Evolutionary conservation across 2,888 invertebrate genomes (phyloP), one percentile per base, ranked within the genome.

Genomic region (Tinea pellionella): DNA sequence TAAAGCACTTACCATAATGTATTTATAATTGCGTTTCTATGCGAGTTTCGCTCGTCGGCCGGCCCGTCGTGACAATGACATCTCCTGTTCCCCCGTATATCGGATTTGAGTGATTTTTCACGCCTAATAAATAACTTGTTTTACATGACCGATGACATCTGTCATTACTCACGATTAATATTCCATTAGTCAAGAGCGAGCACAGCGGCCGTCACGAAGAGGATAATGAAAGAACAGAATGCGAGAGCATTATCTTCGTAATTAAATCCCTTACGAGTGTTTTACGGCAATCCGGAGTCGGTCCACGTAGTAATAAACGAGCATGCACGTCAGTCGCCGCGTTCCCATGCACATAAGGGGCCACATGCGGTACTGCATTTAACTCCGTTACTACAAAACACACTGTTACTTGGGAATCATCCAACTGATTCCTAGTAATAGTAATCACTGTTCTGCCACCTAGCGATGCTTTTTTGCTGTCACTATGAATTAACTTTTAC

Each of bases 11-110:
- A 73, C 72, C 68, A 72, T 86, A 84, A 86, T 85, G 84, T 73
- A 71, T 84, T 85, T 83, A 85, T 85, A 85, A 85, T 84, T 81
- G 80, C 77, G 73, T 73, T 72, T 71, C 66, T 70, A 75, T 77
- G 73, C 74, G 73, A 73, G 74, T 74, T 75, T 72, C 64, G 73
- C 43, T 30, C 24, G 42, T 41, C 59, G 37, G n/a, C 18, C 41
- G 16, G 41, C 18, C 41, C 13, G 70, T 78, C 75, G 78, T 79
- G 78, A 78, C 77, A 73, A 70, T 68, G 55, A 58, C 60, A n/a
- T n/a, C n/a, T n/a, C n/a, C n/a, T 19, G 62, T 60, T 63, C 66
- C 63, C 65, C 29, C 59, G 18, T 15, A 12, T 43, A 29, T 47
- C 43, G n/a, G 43, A 59, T 59, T 47, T 59, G 47, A 59, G 41